Base-by-base conservation (phyloP, 2,113 vertebrate species). In the Synodontis membranacea region DNA sequence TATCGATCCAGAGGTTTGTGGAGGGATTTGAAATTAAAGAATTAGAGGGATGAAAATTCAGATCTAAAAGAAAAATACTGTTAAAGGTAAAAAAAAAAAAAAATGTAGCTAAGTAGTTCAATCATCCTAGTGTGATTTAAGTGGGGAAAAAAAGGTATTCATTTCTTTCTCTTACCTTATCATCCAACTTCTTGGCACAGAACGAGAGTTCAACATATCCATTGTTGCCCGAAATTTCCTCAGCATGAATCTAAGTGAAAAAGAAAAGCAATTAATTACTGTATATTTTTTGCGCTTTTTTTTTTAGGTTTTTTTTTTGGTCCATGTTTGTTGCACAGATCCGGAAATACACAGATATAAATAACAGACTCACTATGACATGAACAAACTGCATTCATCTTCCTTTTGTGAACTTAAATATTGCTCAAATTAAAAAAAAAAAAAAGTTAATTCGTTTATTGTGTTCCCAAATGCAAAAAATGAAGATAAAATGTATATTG, bases 141-240 rank as follows among this genome's bases (percentile, higher is more conserved):
- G 17, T 4, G 60, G 34, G 84, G 86, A 1, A 86, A 52, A n/a
- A 62, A 72, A 85, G 44, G 12, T n/a, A 44, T 25, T 2, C 7
- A 12, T 74, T 25, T 15, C 15, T 23, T 79, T 39, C 11, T 56
- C 91, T 92, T 91, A 98, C 98, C 96, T 98, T 98, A 94, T 98
- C 96, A 0, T 98, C 98, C 85, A 99, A 92, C 89, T 98, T 97
- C 93, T 95, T 96, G 90, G 97, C 97, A 0, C 95, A 95, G 93
- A 99, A 97, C 74, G 94, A 95, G 0, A 98, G 95, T 84, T 98
- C 97, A 87, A 98, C 95, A 1, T 97, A 99, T 87, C 97, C 97
- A 0, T 97, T 97, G 94, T 99, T 99, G 64, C 97, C 97, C 0
- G 97, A 98, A 90, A 98, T 97, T 93, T 99, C 98, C 91, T 99